Base-by-base conservation (phyloP, 2,797 vertebrate genomes). In the Rhyacichthys aspro region DNA sequence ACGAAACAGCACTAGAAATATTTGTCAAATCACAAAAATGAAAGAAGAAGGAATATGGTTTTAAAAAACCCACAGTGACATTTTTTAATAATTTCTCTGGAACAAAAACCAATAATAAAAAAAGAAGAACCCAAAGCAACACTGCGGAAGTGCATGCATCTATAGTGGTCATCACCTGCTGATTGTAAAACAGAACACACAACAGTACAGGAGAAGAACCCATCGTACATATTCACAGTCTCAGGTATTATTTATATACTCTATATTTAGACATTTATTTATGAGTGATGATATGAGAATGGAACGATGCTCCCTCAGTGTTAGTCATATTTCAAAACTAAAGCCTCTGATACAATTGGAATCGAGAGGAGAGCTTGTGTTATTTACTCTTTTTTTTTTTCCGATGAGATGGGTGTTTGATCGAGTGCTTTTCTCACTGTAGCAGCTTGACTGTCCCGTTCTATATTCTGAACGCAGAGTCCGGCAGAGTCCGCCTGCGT, bases 211-310 rank as follows among this genome's bases (percentile, higher is more conserved):
- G 86, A 89, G 84, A 89, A 83, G 87, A 90, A 87, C 79, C 87
- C 83, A 82, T 82, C 84, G 68, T 87, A 90, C 79, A 87, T 90
- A 88, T 92, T 93, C 91, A 93, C 91, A 91, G 92, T 93, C 91
- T 92, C 88, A 84, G 89, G 89, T 91, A 85, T 91, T 89, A 88
- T 90, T 90, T 88, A 87, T 87, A 89, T 88, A 90, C 78, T 91
- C 86, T 90, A 85, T 89, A 90, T 87, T 89, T 86, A 84, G 90
- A 88, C 85, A 91, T 87, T 85, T 89, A 87, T 85, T 76, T 48
- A 77, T 79, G 75, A 86, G 82, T 81, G 79, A 86, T 81, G 83
- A 89, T 81, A 84, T 85, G 85, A 58, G 54, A 82, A 75, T 86
- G 78, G 81, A 81, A 75, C 44, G 62, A 67, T 55, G 75, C 53